Evolutionary conservation across 2,113 vertebrate genomes (phyloP).

Genomic region (Paracanthobrama guichenoti): DNA sequence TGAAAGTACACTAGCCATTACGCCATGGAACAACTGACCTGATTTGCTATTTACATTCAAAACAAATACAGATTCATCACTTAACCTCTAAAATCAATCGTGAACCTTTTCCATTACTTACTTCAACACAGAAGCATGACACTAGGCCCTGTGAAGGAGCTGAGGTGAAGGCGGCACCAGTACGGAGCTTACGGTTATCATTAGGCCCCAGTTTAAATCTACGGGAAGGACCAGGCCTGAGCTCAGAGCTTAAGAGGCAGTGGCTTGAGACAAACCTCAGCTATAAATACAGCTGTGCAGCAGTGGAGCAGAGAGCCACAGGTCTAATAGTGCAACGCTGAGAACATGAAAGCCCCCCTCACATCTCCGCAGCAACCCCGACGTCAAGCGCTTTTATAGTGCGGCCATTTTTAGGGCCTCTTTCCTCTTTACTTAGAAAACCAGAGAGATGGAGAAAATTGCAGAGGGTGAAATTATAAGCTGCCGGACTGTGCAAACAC

Average conservation of each 20-base stretch:
- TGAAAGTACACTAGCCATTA: constrained; percentile 13
- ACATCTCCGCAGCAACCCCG: constrained; percentile 40
- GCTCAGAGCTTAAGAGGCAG: constrained; percentile 35
- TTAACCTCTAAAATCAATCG: constrained; percentile 3
- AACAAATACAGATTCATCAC: constrained; percentile 23
- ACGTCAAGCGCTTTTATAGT: constrained; percentile 50
- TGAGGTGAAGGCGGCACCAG: constrained; percentile 35
- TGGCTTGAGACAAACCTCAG: constrained; percentile 53
- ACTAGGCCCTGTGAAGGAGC: not conserved
- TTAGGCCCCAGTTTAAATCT: constrained; percentile 9
- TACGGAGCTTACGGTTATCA: not conserved
- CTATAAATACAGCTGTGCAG: constrained; percentile 52
- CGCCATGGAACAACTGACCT: constrained; percentile 16
- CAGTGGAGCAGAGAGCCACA: constrained; percentile 38
- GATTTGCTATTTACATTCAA: constrained; percentile 5
- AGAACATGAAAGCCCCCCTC: constrained; percentile 53
- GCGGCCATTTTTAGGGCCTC: constrained; percentile 55
- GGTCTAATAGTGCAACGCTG: constrained; percentile 23
- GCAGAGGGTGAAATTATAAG: constrained; percentile 70
- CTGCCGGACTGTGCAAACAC: constrained; percentile 66
- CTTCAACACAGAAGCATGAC: constrained; percentile 14
- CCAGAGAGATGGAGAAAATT: constrained; percentile 63
- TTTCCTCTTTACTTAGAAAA: constrained; percentile 69
- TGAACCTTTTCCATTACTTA: not conserved
- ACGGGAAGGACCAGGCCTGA: constrained; percentile 38